A percentile compares a stretch with the other conserved stretches of the same genome.
Conservation (phyloP, 2,113 vertebrate genomes). For the crab-eating macaque (Macaca fascicularis) region T2T-MFA8v1.1 NC_088380.1:66042501-66043000, state of each 20-base stretch:
- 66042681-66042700: background rate
- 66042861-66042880: background rate
- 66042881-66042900: background rate
- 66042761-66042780: background rate
- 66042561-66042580: background rate
- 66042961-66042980: background rate
- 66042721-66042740: slow-evolving; percentile 24
- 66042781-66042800: background rate
- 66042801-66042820: slow-evolving; percentile 17
- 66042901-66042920: background rate
- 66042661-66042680: background rate
- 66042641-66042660: background rate
- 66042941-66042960: background rate
- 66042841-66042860: background rate
- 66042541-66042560: background rate
- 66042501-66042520: background rate
- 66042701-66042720: background rate
- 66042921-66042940: background rate
- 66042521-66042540: background rate
- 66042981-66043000: background rate
- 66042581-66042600: background rate
- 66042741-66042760: background rate
- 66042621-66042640: background rate
- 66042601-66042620: background rate
- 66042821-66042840: background rate